These are phyloP conservation scores for Yasuhikotakia modesta DNA, from an alignment of 2,797 vertebrate genomes.

Conservation along the genomic window DNA sequence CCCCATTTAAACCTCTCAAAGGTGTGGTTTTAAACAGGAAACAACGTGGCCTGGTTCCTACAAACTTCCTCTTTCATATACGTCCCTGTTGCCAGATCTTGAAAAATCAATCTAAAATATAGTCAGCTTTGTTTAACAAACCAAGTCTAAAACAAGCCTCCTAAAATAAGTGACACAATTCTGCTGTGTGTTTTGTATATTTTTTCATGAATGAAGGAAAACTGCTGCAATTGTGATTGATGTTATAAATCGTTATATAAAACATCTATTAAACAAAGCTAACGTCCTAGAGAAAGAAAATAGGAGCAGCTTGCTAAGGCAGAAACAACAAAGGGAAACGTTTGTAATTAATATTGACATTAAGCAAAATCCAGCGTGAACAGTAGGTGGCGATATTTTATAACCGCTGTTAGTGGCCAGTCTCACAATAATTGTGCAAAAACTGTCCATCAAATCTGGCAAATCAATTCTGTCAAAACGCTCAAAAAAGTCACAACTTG, in stretches of 20 bases:
- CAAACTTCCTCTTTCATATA: conserved; percentile 29
- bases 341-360: too few relatives aligned
- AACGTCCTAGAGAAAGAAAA: too few relatives aligned
- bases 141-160: background rate
- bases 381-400: background rate
- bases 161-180: background rate
- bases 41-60: conserved; percentile 12
- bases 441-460: too few relatives aligned
- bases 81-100: background rate
- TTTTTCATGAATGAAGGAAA: background rate
- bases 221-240: background rate
- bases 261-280: background rate
- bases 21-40: conserved; percentile 57
- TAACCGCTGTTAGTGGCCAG: background rate
- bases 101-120: background rate
- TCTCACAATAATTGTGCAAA: background rate
- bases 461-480: background rate
- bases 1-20: conserved; percentile 49
- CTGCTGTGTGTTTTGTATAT: background rate
- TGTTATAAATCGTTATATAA: background rate
- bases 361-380: background rate
- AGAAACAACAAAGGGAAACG: too few relatives aligned
- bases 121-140: background rate
- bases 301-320: too few relatives aligned
- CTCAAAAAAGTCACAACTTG: too few relatives aligned